Conservation (phyloP, 2,888 invertebrate genomes). For the Lasioglossum vierecki region DNA sequence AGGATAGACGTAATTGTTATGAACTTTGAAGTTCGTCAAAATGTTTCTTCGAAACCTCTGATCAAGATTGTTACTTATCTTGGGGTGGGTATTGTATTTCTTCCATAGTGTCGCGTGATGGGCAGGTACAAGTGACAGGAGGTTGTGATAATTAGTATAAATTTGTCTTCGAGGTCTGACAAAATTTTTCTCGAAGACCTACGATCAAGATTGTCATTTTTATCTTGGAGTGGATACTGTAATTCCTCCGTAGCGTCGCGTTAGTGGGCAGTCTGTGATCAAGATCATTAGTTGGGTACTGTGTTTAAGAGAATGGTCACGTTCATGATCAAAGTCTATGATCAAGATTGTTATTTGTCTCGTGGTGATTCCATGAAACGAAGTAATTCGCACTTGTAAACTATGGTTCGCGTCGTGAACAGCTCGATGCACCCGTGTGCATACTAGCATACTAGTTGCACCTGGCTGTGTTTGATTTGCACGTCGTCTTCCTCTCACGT, state of each 20-base stretch:
- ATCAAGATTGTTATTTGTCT: neutral
- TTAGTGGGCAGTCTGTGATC: neutral
- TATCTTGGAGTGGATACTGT: neutral
- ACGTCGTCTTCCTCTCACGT: slow-evolving; percentile 47
- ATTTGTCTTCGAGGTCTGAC: neutral
- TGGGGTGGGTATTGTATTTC: neutral
- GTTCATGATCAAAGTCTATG: no score
- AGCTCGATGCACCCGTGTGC: slow-evolving; percentile 22
- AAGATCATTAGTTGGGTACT: neutral
- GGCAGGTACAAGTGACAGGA: neutral
- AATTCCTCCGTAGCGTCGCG: neutral
- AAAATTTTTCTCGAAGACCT: neutral
- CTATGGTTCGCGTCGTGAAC: slow-evolving; percentile 14
- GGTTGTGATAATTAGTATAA: neutral
- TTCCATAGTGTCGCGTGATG: neutral
- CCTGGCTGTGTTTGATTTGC: slow-evolving; percentile 45
- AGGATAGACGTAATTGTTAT: neutral
- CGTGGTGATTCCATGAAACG: slow-evolving; percentile 3
- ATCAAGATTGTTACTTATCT: neutral
- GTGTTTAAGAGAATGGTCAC: no score
- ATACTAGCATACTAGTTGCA: slow-evolving; percentile 12
- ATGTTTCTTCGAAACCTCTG: neutral
- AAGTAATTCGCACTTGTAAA: slow-evolving; percentile 19
- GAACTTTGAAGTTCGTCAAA: neutral
- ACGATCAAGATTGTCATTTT: neutral